Percentiles rank a stretch among this genome's conserved stretches.
phyloP scores from a whole-genome alignment of 2,113 vertebrate genomes.

The Strix uralensis region DNA sequence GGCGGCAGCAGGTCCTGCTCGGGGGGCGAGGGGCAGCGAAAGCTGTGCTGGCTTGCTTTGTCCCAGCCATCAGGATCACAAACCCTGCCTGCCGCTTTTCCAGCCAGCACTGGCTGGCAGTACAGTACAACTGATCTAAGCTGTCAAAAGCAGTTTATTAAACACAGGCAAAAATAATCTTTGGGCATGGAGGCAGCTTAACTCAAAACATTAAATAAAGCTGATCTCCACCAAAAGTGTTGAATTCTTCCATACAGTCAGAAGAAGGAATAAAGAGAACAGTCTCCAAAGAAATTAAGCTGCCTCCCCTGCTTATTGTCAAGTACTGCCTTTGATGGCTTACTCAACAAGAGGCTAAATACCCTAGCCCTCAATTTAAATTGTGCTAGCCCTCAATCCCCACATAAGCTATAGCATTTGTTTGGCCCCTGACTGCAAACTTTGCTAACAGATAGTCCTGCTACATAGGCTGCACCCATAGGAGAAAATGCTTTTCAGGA shows the following conservation, averaged over 20 bases:
- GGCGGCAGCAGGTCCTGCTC: background rate
- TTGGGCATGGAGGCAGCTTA: background rate
- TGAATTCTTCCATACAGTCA: background rate
- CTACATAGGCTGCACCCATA: background rate
- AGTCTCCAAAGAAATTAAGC: background rate
- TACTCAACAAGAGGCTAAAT: background rate
- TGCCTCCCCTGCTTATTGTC: background rate
- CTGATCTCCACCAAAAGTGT: background rate
- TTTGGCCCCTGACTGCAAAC: background rate
- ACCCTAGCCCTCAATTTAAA: too few relatives aligned
- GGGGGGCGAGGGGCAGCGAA: background rate
- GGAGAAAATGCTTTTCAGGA: background rate
- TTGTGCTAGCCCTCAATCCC: background rate
- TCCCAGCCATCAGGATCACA: background rate
- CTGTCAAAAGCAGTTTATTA: background rate
- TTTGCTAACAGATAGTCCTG: background rate
- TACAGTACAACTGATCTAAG: background rate
- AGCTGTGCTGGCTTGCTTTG: background rate
- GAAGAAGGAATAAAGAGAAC: background rate
- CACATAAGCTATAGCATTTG: background rate
- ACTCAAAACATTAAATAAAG: background rate
- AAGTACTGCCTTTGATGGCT: background rate
- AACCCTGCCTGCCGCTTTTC: background rate
- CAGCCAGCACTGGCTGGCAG: background rate
- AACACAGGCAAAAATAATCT: background rate